These are phyloP conservation scores for Epizoanthus illoricatus DNA, from an alignment of 92 coral and sea anemone genomes.

Conservation along the genomic window DNA sequence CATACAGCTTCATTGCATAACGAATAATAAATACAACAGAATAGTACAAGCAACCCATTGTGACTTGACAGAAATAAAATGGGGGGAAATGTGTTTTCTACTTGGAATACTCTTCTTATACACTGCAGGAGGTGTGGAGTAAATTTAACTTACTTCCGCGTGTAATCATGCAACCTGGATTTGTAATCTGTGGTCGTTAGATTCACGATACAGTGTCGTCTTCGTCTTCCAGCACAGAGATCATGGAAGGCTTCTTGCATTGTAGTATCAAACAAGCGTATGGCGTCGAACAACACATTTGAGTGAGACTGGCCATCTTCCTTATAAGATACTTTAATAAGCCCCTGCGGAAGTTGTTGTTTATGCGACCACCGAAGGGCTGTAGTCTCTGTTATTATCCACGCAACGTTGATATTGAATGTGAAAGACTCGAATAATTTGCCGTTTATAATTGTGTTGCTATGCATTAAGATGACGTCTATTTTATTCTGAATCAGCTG, in stretches of 20 bases:
- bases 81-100: no score
- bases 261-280: not conserved
- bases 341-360: not conserved
- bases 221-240: not conserved
- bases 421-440: not conserved
- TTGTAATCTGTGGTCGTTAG: not conserved
- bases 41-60: no score
- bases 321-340: not conserved
- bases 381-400: not conserved
- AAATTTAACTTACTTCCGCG: constrained; percentile 1
- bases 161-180: not conserved
- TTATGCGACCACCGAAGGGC: not conserved
- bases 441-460: not conserved
- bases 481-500: not conserved
- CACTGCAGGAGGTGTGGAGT: not conserved
- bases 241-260: not conserved
- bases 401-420: not conserved
- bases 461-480: not conserved
- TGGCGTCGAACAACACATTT: not conserved
- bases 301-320: not conserved
- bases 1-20: no score
- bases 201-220: not conserved
- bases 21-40: no score
- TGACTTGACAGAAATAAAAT: no score
- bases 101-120: no score